Conservation (phyloP, 2,888 invertebrate species). For the Ophion slaviceki region DNA sequence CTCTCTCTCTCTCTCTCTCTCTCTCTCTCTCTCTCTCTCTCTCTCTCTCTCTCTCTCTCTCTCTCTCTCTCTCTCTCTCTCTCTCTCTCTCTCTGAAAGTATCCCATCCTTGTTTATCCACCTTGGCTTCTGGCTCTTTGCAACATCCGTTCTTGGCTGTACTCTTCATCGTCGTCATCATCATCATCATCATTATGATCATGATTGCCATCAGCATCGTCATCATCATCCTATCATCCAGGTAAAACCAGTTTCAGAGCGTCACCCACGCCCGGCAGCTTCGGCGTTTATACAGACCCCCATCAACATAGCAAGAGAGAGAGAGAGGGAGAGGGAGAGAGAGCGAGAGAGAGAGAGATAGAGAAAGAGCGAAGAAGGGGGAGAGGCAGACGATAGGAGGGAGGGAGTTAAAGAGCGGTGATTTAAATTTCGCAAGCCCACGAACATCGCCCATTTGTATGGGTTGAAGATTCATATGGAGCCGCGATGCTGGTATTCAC, state of each 20-base stretch:
- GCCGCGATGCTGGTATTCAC: constrained; percentile 27
- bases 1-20: constrained; percentile 31
- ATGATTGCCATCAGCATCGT: constrained; percentile 17
- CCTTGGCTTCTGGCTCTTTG: constrained; percentile 35
- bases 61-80: constrained; percentile 31
- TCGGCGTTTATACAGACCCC: neutral
- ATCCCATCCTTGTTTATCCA: constrained; percentile 14
- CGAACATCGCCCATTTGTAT: constrained; percentile 24
- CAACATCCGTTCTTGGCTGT: neutral
- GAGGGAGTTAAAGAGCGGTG: constrained; percentile 46
- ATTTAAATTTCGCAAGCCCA: constrained; percentile 73
- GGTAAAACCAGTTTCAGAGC: constrained; percentile 67
- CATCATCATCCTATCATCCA: constrained; percentile 53
- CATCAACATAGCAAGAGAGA: constrained; percentile 2
- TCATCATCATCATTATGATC: constrained; percentile 33
- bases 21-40: constrained; percentile 38
- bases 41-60: constrained; percentile 23
- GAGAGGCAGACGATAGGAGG: neutral
- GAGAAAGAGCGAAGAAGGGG: constrained; percentile 1
- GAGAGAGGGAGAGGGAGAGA: neutral
- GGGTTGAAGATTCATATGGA: neutral
- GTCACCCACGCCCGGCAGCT: constrained; percentile 67
- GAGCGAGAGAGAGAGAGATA: constrained; percentile 16
- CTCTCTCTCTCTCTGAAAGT: neutral
- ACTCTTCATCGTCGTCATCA: constrained; percentile 19